A percentile compares a stretch with the other conserved stretches of the same genome.
Evolutionary conservation across 2,113 vertebrate species (phyloP).

Genomic region (Chionis minor): DNA sequence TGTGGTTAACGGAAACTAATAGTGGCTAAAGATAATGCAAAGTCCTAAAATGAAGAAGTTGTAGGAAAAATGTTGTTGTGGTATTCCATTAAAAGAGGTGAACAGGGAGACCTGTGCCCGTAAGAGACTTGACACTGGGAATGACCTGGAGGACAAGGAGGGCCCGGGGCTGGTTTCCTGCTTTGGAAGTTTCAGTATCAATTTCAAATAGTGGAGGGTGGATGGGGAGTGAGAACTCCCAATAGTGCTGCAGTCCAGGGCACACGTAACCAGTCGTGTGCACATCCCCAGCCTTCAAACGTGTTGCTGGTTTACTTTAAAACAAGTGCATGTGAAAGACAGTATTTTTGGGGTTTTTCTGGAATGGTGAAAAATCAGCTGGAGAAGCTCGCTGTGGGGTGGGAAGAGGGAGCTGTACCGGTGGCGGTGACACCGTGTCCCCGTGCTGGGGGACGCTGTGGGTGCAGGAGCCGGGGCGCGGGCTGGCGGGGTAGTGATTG

Average conservation of each 20-base stretch:
- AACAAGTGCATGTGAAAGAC: neutral
- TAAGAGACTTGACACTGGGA: rapidly evolving
- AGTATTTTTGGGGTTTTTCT: neutral
- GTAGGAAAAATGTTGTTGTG: neutral
- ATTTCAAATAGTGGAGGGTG: rapidly evolving
- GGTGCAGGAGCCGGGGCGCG: rapidly evolving
- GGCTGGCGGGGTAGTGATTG: neutral
- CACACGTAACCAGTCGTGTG: rapidly evolving
- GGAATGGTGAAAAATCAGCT: rapidly evolving
- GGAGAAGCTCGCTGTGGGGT: rapidly evolving
- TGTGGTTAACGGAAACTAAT: neutral
- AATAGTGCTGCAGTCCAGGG: rapidly evolving
- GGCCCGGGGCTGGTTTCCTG: neutral
- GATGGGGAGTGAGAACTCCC: rapidly evolving
- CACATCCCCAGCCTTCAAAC: rapidly evolving
- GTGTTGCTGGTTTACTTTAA: rapidly evolving
- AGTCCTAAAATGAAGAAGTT: neutral
- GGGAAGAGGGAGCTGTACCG: neutral
- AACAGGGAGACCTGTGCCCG: neutral
- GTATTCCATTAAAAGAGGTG: neutral
- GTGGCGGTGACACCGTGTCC: rapidly evolving
- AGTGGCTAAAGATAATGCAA: neutral
- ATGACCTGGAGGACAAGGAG: rapidly evolving
- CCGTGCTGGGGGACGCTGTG: neutral
- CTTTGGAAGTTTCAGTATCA: neutral